Percentiles rank a stretch among this genome's conserved stretches.
Evolutionary conservation across 2,797 vertebrate genomes (phyloP).

Genomic region (Enteromius thamalakanensis): DNA sequence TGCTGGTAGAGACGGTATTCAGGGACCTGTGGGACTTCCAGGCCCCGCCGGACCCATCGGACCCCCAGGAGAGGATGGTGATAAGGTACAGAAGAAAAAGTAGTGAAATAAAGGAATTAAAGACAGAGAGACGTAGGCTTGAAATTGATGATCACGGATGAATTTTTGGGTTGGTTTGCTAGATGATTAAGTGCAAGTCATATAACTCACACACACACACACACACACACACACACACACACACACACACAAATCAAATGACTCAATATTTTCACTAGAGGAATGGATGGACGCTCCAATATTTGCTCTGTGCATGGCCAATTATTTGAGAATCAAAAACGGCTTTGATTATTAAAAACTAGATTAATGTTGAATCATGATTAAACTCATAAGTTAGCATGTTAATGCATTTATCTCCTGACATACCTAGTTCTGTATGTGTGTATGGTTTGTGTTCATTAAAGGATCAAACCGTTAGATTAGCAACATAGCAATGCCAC

Average conservation of each 20-base stretch:
- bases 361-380: neutral
- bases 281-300: neutral
- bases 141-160: neutral
- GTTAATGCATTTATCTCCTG: neutral
- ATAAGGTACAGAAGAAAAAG: conserved; percentile 82
- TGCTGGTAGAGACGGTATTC: conserved; percentile 95
- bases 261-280: neutral
- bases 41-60: conserved; percentile 96
- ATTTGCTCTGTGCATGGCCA: neutral
- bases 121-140: neutral
- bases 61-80: conserved; percentile 96
- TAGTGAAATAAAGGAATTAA: neutral
- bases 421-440: neutral
- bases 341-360: neutral
- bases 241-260: neutral
- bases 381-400: neutral
- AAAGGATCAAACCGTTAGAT: neutral
- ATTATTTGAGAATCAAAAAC: neutral
- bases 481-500: neutral
- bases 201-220: neutral
- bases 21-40: conserved; percentile 96
- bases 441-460: neutral
- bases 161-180: neutral
- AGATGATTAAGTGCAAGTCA: neutral
- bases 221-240: too few relatives aligned